phyloP scores from a whole-genome alignment of 2,797 vertebrate species.

The Spinus olivaceus region DNA sequence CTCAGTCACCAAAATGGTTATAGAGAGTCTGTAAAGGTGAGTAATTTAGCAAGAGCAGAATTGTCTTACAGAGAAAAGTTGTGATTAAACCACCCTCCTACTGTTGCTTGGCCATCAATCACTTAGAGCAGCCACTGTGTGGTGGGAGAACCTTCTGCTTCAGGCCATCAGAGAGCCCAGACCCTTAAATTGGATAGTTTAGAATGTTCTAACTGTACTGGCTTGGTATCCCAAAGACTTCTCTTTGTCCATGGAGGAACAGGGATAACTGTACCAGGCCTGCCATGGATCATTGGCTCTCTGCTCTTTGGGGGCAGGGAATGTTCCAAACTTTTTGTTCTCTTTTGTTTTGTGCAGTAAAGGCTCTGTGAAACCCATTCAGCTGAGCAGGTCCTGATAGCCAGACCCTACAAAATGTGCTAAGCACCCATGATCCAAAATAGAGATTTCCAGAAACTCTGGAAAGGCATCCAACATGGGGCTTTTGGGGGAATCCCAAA shows the following conservation, averaged over 20 bases:
- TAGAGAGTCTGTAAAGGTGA: not conserved
- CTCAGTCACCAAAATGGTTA: constrained; percentile 34
- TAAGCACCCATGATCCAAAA: not conserved
- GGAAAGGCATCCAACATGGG: not conserved
- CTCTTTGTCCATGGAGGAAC: not conserved
- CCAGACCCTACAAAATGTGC: not conserved
- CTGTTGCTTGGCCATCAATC: not conserved
- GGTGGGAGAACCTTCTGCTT: not conserved
- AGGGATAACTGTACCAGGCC: not conserved
- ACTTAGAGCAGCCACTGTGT: not conserved
- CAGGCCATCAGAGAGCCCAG: not conserved
- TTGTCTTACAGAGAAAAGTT: not conserved
- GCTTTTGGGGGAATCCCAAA: fast-evolving
- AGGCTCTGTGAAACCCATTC: not conserved
- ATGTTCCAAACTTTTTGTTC: not conserved
- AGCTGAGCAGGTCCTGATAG: not conserved
- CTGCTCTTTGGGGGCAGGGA: not conserved
- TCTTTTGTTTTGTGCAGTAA: not conserved
- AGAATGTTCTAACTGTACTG: not conserved
- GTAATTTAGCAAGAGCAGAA: not conserved
- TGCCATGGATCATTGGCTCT: not conserved
- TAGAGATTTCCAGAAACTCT: not conserved
- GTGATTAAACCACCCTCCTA: not conserved
- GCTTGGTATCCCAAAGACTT: not conserved
- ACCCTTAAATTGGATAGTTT: not conserved